phyloP scores from a whole-genome alignment of 2,113 vertebrate genomes.

The Electrona antarctica region DNA sequence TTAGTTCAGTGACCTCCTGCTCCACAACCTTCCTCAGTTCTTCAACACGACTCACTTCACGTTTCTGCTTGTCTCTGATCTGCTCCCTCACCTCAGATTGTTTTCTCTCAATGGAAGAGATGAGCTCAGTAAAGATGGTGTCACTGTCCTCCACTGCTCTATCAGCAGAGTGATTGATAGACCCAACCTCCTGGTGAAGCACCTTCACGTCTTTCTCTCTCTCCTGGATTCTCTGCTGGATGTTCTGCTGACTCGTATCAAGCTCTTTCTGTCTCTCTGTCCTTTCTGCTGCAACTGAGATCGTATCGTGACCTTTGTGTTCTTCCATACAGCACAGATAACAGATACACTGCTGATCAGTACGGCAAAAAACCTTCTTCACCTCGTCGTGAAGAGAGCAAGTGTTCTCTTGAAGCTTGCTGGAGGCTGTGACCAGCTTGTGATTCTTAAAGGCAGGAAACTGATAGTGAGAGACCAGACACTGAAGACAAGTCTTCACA shows the following conservation, averaged over 20 bases:
- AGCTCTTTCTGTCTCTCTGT: too few species aligned
- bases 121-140: slow-evolving; percentile 25
- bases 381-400: slow-evolving; percentile 4
- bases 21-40: background rate
- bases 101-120: slow-evolving; percentile 30
- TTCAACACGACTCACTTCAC: slow-evolving; percentile 23
- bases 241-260: background rate
- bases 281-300: too few species aligned
- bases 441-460: slow-evolving; percentile 33
- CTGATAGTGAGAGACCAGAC: slow-evolving; percentile 39
- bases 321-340: too few species aligned
- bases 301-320: too few species aligned
- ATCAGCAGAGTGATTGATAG: slow-evolving; percentile 15
- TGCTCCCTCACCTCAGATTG: slow-evolving; percentile 26
- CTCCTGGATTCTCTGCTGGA: background rate
- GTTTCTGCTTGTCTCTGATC: slow-evolving; percentile 40
- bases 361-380: too few species aligned
- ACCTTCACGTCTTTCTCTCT: slow-evolving; percentile 4
- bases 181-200: background rate
- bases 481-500: slow-evolving; percentile 32
- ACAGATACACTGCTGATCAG: too few species aligned
- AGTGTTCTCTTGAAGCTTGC: slow-evolving; percentile 26
- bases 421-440: slow-evolving; percentile 29
- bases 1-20: too few species aligned
- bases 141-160: slow-evolving; percentile 32